Percentiles rank a stretch among this genome's conserved stretches.
These are phyloP conservation scores for Sclerurus mexicanus DNA, from an alignment of 2,113 vertebrate genomes.

Conservation along the genomic window DNA sequence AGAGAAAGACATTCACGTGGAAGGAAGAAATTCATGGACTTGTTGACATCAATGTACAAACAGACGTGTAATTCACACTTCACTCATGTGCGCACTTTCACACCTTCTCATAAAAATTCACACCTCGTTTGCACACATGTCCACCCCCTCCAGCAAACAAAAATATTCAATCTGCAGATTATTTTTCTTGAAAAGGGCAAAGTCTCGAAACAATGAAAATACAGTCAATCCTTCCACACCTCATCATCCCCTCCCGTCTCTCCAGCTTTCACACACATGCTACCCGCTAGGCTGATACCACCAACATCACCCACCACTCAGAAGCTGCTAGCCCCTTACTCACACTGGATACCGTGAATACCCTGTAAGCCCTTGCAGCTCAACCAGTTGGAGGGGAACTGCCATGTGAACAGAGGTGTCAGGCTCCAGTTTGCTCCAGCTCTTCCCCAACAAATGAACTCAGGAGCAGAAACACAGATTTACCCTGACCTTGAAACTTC, in stretches of 20 bases:
- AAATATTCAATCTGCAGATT: conserved; percentile 67
- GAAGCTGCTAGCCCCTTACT: conserved; percentile 34
- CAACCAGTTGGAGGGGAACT: background rate
- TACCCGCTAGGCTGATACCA: conserved; percentile 49
- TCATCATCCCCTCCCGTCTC: conserved; percentile 42
- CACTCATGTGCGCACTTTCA: conserved; percentile 58
- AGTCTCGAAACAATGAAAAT: conserved; percentile 65
- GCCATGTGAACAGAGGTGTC: background rate
- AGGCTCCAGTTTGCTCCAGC: background rate
- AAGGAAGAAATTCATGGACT: conserved; percentile 10
- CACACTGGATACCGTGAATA: background rate
- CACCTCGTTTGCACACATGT: conserved; percentile 68
- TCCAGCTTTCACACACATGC: conserved; percentile 40
- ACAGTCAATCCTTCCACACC: conserved; percentile 51
- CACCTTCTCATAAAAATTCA: conserved; percentile 69
- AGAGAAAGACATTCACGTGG: background rate
- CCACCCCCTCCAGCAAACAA: conserved; percentile 60
- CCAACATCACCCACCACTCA: conserved; percentile 40
- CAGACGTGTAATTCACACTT: conserved; percentile 65
- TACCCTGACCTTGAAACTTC: background rate
- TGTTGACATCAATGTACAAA: conserved; percentile 54
- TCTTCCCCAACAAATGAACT: background rate
- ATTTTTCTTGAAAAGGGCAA: conserved; percentile 72
- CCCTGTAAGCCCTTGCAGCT: background rate
- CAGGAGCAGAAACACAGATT: background rate